A percentile compares a stretch with the other conserved stretches of the same genome.
Conservation (phyloP, 2,797 vertebrate genomes). For the Gallinago solitaria region DNA sequence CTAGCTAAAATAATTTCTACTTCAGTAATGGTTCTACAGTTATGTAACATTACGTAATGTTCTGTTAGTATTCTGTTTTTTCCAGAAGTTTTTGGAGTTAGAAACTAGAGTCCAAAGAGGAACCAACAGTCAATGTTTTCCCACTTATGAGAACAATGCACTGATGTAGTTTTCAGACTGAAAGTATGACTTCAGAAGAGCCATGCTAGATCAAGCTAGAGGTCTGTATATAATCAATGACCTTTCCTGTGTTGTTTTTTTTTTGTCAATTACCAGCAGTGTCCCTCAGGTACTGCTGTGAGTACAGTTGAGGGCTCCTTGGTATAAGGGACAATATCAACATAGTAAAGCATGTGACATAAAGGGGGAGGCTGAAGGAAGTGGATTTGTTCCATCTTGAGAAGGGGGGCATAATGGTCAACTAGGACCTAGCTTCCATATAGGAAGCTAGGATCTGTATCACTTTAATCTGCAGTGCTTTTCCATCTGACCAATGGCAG, state of each 20-base stretch:
- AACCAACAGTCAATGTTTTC: not conserved
- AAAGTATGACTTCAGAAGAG: not conserved
- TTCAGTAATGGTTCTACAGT: not conserved
- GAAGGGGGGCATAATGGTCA: not conserved
- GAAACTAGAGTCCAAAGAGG: not conserved
- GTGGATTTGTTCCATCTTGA: rapidly evolving
- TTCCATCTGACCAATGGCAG: not conserved
- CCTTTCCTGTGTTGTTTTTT: not conserved
- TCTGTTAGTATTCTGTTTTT: not conserved
- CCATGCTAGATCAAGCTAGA: not conserved
- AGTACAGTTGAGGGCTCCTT: no score
- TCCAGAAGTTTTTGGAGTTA: not conserved
- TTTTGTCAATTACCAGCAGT: not conserved
- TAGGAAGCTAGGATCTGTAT: not conserved
- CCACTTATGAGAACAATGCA: not conserved
- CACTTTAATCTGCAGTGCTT: not conserved
- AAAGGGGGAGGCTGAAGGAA: not conserved
- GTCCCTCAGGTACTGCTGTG: not conserved
- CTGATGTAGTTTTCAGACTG: not conserved
- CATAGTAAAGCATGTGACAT: not conserved
- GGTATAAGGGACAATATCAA: not conserved
- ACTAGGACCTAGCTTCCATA: not conserved
- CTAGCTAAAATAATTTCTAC: not conserved
- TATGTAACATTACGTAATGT: not conserved
- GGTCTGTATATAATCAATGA: not conserved